Base-by-base conservation (phyloP, 2,888 invertebrate species). In the Microplitis deprimator region DNA sequence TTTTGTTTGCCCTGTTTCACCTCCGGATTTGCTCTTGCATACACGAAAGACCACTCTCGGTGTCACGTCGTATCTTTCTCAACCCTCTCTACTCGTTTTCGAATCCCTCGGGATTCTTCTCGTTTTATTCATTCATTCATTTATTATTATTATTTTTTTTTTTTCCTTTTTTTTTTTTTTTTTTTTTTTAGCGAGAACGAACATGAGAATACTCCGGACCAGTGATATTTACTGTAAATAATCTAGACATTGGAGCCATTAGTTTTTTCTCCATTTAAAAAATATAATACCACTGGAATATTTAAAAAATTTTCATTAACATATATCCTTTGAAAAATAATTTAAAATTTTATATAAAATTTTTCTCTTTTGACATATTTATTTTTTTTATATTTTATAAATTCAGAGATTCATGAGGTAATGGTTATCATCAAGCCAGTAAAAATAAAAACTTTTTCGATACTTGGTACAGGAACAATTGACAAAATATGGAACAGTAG, bases 31-130 rank as follows among this genome's bases (percentile, higher is more conserved):
- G 82, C 84, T 83, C 84, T 84, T 84, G 85, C 85, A 84, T 76
- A 76, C 87, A 87, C 84, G 87, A 83, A 87, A 87, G 85, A 87
- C 85, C 88, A 87, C 87, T 87, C 85, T 82, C 78, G 80, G 80
- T 79, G 81, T 79, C 79, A 77, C 76, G 65, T 77, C 78, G 71
- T 77, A 76, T 75, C 76, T 77, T 73, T 74, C 39, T 73, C 62
- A 29, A 65, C 65, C 64, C 68, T 68, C 60, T 75, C 59, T 50
- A 50, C 61, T 20, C 17, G 60, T 65, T 50, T 68, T 13, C 38
- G 16, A 20, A 20, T 62, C 73, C 40, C 73, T 16, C 3, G 38
- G 17, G 68, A 68, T 16, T 8, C 20, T 20, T 62, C 39, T 61
- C 61, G 8, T 71, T 60, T 29, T 50, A 61, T 61, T 71, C 39